Percentiles rank a stretch among this genome's conserved stretches.
phyloP scores from a whole-genome alignment of 2,797 vertebrate species.

The Melanotaenia trifasciata region DNA sequence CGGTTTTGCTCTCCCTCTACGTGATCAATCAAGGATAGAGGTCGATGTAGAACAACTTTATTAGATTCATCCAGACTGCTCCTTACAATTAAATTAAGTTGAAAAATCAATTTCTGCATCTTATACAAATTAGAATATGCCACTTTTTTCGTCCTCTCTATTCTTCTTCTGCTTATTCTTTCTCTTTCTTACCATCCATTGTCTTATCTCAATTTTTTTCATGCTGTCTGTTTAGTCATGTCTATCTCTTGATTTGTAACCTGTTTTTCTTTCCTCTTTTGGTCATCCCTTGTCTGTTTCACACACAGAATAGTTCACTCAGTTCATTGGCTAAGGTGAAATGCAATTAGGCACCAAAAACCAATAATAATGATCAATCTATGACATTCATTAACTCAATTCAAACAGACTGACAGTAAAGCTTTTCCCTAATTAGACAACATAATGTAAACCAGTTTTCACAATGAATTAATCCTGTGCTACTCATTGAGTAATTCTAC shows the following conservation, averaged over 20 bases:
- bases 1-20: constrained; percentile 33
- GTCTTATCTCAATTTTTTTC: constrained; percentile 35
- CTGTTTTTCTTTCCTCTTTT: constrained; percentile 12
- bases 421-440: constrained; percentile 25
- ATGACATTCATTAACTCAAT: constrained; percentile 66
- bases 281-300: constrained; percentile 21
- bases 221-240: constrained; percentile 32
- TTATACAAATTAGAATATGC: constrained; percentile 70
- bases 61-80: constrained; percentile 72
- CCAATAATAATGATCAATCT: constrained; percentile 57
- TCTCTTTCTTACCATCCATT: constrained; percentile 14
- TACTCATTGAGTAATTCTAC: neutral
- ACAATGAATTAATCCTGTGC: constrained; percentile 35
- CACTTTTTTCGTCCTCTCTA: constrained; percentile 45
- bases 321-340: constrained; percentile 66
- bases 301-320: constrained; percentile 49
- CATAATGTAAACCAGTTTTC: constrained; percentile 27
- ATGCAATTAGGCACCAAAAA: constrained; percentile 72
- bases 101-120: constrained; percentile 76
- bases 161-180: constrained; percentile 51
- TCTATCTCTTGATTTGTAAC: constrained; percentile 37
- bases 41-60: constrained; percentile 70
- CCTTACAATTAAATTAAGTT: constrained; percentile 74
- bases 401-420: constrained; percentile 53
- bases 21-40: constrained; percentile 65